These are phyloP conservation scores for Apeltes quadracus DNA, from an alignment of 2,113 vertebrate species.

Conservation along the genomic window DNA sequence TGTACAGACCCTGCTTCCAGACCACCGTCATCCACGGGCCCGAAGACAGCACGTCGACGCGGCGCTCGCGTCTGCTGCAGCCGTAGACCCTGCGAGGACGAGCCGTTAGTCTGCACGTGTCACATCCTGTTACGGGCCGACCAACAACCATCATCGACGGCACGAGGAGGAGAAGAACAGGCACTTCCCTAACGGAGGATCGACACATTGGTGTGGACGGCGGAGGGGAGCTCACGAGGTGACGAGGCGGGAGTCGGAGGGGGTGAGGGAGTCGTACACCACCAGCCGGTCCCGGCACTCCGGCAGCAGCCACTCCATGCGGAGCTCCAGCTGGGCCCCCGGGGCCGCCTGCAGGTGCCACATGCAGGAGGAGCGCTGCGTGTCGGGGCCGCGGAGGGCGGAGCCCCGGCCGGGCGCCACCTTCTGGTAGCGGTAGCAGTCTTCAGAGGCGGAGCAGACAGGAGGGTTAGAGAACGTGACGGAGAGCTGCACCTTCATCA, in stretches of 20 bases:
- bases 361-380: slow-evolving; percentile 84
- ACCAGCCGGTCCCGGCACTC: slow-evolving; percentile 90
- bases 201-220: too few species aligned
- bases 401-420: slow-evolving; percentile 73
- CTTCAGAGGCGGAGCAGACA: slow-evolving; percentile 64
- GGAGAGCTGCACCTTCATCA: not conserved
- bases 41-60: slow-evolving; percentile 87
- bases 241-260: slow-evolving; percentile 85
- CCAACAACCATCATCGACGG: too few species aligned
- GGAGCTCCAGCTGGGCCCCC: slow-evolving; percentile 86
- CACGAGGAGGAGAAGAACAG: too few species aligned
- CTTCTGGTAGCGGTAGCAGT: slow-evolving; percentile 87
- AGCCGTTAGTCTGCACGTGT: too few species aligned
- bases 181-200: too few species aligned
- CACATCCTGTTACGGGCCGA: too few species aligned
- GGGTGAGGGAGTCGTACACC: slow-evolving; percentile 84
- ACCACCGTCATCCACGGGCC: slow-evolving; percentile 88
- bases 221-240: slow-evolving; percentile 86
- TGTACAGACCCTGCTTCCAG: slow-evolving; percentile 93
- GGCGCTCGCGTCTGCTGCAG: slow-evolving; percentile 87
- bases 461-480: not conserved
- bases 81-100: slow-evolving; percentile 84
- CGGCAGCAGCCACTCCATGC: slow-evolving; percentile 85
- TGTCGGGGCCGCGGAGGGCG: slow-evolving; percentile 84
- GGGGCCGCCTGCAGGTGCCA: slow-evolving; percentile 88